Conservation (phyloP, 2,797 vertebrate genomes). For the Arvicola amphibius region DNA sequence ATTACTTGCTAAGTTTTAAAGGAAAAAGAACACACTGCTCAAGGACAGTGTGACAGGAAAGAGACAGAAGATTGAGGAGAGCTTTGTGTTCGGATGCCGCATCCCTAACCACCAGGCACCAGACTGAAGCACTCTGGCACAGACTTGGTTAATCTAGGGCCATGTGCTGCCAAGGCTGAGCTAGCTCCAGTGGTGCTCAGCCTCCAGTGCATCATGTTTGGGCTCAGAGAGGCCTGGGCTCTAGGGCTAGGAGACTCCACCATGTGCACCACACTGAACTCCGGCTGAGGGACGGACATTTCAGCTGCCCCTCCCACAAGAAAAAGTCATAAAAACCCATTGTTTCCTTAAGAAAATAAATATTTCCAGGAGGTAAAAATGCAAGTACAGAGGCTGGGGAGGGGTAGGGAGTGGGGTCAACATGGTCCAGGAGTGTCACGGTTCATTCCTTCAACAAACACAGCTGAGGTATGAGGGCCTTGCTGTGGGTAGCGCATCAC, state of each 20-base stretch:
- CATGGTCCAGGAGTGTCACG: neutral
- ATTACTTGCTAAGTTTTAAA: conserved; percentile 33
- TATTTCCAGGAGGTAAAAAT: conserved; percentile 66
- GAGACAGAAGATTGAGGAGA: neutral
- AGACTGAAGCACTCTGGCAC: conserved; percentile 32
- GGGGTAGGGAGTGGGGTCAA: neutral
- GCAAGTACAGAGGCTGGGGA: neutral
- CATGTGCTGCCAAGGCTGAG: neutral
- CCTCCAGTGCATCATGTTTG: neutral
- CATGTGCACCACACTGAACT: neutral
- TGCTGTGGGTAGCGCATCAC: too few relatives aligned
- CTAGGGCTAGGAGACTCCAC: conserved; percentile 16
- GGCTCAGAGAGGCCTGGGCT: neutral
- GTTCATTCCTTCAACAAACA: neutral
- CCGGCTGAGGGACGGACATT: neutral
- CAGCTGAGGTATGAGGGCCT: neutral
- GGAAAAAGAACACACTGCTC: conserved; percentile 57
- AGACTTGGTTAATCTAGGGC: neutral
- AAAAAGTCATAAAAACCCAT: conserved; percentile 40
- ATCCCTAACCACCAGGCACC: conserved; percentile 55
- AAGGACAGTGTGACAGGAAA: neutral
- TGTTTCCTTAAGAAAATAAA: conserved; percentile 80
- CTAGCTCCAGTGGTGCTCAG: conserved; percentile 12
- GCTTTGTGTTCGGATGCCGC: neutral
- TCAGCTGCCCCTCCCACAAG: neutral